Conservation (phyloP, 2,888 invertebrate genomes). For the Cepaea hortensis region DNA sequence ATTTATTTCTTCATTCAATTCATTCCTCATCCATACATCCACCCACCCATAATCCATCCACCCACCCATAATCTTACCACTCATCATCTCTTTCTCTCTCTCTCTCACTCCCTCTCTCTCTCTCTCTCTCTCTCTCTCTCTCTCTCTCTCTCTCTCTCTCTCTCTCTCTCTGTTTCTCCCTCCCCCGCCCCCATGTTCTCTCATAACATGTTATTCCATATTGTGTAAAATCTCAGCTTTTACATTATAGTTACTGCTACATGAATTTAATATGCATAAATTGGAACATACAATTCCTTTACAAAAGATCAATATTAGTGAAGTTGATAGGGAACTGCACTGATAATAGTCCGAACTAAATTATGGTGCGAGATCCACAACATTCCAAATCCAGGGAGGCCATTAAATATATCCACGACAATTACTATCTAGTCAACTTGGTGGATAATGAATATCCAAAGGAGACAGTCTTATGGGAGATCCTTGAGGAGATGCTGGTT, state of each 20-base stretch:
- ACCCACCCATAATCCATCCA: too few relatives aligned
- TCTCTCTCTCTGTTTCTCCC: too few relatives aligned
- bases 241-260: too few relatives aligned
- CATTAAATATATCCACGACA: slow-evolving; percentile 77
- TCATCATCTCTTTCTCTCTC: neutral
- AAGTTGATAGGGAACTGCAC: too few relatives aligned
- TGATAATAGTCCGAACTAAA: too few relatives aligned
- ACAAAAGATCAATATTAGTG: too few relatives aligned
- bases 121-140: neutral
- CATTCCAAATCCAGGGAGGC: slow-evolving; percentile 75
- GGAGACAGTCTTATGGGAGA: slow-evolving; percentile 77
- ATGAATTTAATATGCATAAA: too few relatives aligned
- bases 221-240: too few relatives aligned
- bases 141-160: too few relatives aligned
- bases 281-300: too few relatives aligned
- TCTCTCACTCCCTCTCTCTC: neutral
- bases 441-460: slow-evolving; percentile 80
- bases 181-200: too few relatives aligned
- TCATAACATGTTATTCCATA: too few relatives aligned
- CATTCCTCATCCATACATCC: neutral
- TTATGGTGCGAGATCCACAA: slow-evolving; percentile 63
- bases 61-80: neutral
- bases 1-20: neutral
- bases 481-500: slow-evolving; percentile 71
- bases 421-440: slow-evolving; percentile 79